phyloP scores from a whole-genome alignment of 92 coral and sea anemone genomes.

The Porites lobata region DNA sequence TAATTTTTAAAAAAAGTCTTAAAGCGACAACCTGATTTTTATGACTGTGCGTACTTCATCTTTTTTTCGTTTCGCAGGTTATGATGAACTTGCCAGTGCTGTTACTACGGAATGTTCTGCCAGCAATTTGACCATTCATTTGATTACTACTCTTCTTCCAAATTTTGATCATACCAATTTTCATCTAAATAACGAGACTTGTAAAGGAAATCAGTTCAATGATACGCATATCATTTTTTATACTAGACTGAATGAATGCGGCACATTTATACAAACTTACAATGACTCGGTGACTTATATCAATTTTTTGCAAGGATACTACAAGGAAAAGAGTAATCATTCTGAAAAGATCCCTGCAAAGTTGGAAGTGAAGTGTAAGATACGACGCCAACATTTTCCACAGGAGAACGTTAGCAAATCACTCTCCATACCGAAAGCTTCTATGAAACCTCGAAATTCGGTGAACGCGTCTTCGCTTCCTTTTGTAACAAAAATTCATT shows the following conservation, averaged over 20 bases:
- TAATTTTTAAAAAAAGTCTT: too few species aligned
- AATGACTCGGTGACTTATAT: slow-evolving; percentile 1
- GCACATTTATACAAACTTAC: slow-evolving; percentile 11
- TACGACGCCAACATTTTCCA: not conserved
- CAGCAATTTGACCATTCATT: not conserved
- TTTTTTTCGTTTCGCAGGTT: not conserved
- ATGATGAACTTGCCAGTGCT: not conserved
- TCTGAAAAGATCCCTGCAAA: not conserved
- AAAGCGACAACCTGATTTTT: not conserved
- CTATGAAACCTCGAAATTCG: too few species aligned
- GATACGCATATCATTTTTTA: slow-evolving; percentile 8
- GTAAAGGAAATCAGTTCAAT: slow-evolving; percentile 23
- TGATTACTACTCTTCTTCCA: slow-evolving; percentile 3
- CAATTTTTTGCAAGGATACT: not conserved
- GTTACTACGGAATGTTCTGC: not conserved
- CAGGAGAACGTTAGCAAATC: not conserved
- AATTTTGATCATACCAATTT: slow-evolving; percentile 8
- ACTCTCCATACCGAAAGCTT: too few species aligned
- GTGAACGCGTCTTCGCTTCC: too few species aligned
- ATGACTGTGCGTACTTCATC: not conserved
- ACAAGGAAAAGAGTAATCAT: not conserved
- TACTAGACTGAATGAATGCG: slow-evolving; percentile 16
- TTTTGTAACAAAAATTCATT: too few species aligned
- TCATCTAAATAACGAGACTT: slow-evolving; percentile 1
- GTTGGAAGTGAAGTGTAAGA: not conserved